These are phyloP conservation scores for Poeciliopsis gracilis DNA, from an alignment of 2,797 vertebrate genomes.

Conservation along the genomic window DNA sequence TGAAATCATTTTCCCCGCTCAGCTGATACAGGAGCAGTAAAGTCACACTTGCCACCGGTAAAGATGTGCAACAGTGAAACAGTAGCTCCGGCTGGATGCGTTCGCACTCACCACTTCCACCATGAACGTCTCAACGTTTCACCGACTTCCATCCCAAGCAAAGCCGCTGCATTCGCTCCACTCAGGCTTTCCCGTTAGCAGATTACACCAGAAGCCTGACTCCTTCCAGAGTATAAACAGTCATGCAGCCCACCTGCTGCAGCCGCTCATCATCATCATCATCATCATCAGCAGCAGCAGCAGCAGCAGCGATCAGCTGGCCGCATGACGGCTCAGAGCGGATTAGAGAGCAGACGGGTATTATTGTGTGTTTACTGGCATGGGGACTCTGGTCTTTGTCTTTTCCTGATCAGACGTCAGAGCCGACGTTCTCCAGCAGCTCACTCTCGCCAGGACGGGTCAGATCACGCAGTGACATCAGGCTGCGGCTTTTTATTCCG, in stretches of 20 bases:
- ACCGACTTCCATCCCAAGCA: neutral
- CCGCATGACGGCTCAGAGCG: conserved; percentile 69
- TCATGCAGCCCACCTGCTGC: conserved; percentile 47
- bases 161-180: conserved; percentile 13
- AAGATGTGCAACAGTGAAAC: neutral
- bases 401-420: conserved; percentile 64
- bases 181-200: neutral
- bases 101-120: neutral
- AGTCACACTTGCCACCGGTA: neutral
- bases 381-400: conserved; percentile 57
- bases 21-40: neutral
- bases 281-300: conserved; percentile 15
- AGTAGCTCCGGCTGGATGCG: neutral
- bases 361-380: conserved; percentile 62
- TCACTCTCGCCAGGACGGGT: conserved; percentile 7
- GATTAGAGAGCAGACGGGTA: conserved; percentile 71
- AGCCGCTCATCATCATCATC: conserved; percentile 29
- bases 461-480: neutral
- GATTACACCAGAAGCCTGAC: neutral
- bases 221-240: conserved; percentile 18
- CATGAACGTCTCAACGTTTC: conserved; percentile 5
- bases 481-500: neutral
- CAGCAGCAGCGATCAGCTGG: conserved; percentile 56
- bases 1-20: neutral
- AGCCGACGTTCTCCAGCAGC: conserved; percentile 60